phyloP scores from a whole-genome alignment of 53 echinoderm and acorn worm genomes.

The Antedon mediterranea region DNA sequence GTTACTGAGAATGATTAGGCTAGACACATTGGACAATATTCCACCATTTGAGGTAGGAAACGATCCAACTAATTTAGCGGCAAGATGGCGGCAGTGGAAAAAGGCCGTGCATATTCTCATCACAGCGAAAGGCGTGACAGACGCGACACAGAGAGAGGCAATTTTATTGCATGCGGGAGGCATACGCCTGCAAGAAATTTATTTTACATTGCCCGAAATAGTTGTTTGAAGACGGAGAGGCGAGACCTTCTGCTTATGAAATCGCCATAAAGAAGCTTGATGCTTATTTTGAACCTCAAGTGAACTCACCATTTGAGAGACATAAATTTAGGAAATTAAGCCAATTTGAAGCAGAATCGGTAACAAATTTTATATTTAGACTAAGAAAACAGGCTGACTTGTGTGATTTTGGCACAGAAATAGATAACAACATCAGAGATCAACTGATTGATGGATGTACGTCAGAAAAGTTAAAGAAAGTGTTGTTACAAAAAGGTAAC shows the following conservation, averaged over 20 bases:
- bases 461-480: neutral
- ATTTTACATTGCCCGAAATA: neutral
- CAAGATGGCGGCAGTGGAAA: neutral
- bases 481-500: neutral
- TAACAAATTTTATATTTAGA: constrained; percentile 23
- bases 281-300: constrained; percentile 8
- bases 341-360: constrained; percentile 13
- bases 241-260: neutral
- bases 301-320: constrained; percentile 4
- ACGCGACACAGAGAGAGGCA: neutral
- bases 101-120: neutral
- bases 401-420: constrained; percentile 22
- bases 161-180: neutral
- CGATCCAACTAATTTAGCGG: neutral
- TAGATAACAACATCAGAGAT: constrained; percentile 24
- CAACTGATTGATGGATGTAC: constrained; percentile 11
- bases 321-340: constrained; percentile 10
- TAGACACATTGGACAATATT: neutral
- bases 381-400: constrained; percentile 19
- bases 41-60: neutral
- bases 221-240: neutral
- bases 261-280: constrained; percentile 7
- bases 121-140: neutral
- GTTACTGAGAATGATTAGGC: neutral
- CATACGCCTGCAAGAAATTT: neutral